Evolutionary conservation across 2,113 vertebrate species (phyloP).

Genomic region (Colius striatus): DNA sequence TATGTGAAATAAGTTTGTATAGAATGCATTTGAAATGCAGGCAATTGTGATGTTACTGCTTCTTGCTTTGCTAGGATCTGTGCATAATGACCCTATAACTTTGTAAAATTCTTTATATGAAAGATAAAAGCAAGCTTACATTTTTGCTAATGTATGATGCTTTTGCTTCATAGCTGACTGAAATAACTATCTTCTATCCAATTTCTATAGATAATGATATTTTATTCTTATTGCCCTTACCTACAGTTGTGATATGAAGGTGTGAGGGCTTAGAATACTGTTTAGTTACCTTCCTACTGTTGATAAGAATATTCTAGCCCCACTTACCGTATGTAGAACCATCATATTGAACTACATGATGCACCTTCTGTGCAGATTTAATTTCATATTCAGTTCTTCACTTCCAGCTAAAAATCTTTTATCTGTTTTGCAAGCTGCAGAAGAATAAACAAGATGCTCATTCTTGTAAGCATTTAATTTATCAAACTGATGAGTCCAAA

Average conservation of each 20-base stretch:
- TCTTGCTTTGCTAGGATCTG: not conserved
- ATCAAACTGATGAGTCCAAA: not conserved
- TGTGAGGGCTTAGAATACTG: not conserved
- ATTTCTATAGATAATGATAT: not conserved
- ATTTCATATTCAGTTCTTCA: not conserved
- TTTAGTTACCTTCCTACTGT: not conserved
- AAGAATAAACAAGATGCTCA: not conserved
- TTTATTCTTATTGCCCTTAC: not conserved
- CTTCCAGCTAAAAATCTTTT: not conserved
- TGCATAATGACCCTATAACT: not conserved
- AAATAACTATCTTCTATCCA: not conserved
- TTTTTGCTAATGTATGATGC: not conserved
- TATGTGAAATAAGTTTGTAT: not conserved
- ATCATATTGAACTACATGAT: no score
- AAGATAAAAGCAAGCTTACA: not conserved
- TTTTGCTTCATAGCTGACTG: not conserved
- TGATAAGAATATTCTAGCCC: not conserved
- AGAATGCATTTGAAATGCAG: not conserved
- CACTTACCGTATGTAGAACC: not conserved
- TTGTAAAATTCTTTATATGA: not conserved
- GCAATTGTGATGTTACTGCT: not conserved
- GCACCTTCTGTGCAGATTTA: not conserved
- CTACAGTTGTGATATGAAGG: not conserved
- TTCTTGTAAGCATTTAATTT: not conserved
- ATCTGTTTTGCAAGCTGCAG: not conserved